Percentiles rank a stretch among this genome's conserved stretches.
These are phyloP conservation scores for Trichogramma pretiosum DNA, from an alignment of 1,140 invertebrate genomes.

Conservation along the genomic window DNA sequence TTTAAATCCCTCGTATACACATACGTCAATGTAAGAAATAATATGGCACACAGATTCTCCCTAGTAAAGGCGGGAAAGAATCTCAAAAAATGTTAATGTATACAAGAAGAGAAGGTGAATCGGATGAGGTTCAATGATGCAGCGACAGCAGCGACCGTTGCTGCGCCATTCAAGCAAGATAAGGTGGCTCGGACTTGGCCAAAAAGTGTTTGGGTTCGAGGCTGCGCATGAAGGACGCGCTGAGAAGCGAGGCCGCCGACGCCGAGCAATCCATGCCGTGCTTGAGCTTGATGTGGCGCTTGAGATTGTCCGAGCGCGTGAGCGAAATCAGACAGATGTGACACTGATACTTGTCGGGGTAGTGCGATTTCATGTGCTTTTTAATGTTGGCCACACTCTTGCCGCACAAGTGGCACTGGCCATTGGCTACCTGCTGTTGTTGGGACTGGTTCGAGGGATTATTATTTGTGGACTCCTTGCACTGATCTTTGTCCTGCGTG, in stretches of 20 bases:
- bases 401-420: conserved; percentile 42
- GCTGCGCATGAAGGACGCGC: conserved; percentile 36
- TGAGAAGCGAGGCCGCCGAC: conserved; percentile 19
- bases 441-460: neutral
- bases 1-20: too few species aligned
- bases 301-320: conserved; percentile 45
- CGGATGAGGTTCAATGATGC: too few species aligned
- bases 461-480: too few species aligned
- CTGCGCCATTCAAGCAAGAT: conserved; percentile 39
- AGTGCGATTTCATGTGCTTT: conserved; percentile 47
- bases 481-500: too few species aligned
- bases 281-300: conserved; percentile 45
- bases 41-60: too few species aligned
- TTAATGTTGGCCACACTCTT: conserved; percentile 45
- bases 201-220: conserved; percentile 41
- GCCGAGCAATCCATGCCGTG: conserved; percentile 37
- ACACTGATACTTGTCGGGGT: conserved; percentile 44
- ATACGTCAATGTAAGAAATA: too few species aligned
- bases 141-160: too few species aligned
- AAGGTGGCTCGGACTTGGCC: conserved; percentile 37
- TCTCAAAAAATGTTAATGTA: too few species aligned
- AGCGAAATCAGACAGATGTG: conserved; percentile 45
- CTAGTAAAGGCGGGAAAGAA: too few species aligned
- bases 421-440: conserved; percentile 17
- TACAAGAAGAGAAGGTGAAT: too few species aligned